Evolutionary conservation across 1,140 invertebrate genomes (phyloP).

Genomic region (Manduca sexta): DNA sequence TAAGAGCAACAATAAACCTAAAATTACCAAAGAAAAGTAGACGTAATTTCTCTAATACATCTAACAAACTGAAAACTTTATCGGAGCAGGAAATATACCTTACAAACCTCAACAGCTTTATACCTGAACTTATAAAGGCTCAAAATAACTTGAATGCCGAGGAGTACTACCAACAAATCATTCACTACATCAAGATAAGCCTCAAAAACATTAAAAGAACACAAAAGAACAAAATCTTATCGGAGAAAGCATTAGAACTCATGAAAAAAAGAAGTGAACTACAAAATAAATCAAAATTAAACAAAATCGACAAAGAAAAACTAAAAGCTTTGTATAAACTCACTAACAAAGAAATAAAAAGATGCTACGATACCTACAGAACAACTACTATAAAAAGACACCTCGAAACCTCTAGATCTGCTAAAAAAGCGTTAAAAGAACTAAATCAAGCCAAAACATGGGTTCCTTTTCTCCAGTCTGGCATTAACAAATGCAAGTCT

Average conservation of each 20-base stretch:
- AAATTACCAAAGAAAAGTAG: conserved; percentile 23
- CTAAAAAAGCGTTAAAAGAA: conserved; percentile 28
- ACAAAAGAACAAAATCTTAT: conserved; percentile 20
- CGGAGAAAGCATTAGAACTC: conserved; percentile 17
- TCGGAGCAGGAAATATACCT: conserved; percentile 22
- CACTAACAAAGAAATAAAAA: conserved; percentile 29
- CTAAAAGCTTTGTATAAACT: conserved; percentile 17
- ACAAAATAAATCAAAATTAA: conserved; percentile 26
- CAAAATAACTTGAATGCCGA: conserved; percentile 12
- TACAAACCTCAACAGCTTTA: conserved; percentile 15
- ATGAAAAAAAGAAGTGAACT: conserved; percentile 27
- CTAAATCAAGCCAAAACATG: conserved; percentile 22
- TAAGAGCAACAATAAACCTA: conserved; percentile 25
- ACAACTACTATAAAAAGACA: conserved; percentile 16
- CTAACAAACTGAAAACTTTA: conserved; percentile 19
- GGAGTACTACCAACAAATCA: conserved; percentile 23
- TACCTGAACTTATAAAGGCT: conserved; percentile 21
- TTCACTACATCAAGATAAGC: conserved; percentile 11
- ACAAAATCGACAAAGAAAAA: conserved; percentile 22
- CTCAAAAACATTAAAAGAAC: conserved; percentile 22
- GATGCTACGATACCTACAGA: conserved; percentile 20
- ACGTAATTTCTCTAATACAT: conserved; percentile 18
- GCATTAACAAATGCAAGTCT: conserved; percentile 11
- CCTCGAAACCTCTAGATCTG: conserved; percentile 14
- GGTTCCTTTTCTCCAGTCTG: conserved; percentile 17